Evolutionary conservation across 2,888 invertebrate genomes (phyloP), one percentile per base, ranked within the genome.

Genomic region (Heliconius sara): DNA sequence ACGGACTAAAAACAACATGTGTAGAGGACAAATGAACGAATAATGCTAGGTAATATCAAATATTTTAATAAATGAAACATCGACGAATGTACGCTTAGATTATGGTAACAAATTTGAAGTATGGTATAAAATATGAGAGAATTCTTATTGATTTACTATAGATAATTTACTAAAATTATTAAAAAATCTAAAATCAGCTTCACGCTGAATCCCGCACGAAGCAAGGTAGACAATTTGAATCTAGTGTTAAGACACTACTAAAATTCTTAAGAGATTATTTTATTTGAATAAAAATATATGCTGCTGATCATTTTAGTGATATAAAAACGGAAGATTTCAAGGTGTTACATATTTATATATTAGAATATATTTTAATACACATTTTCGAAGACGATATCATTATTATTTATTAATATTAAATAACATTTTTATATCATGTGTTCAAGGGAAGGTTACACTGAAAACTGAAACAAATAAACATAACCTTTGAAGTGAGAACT

Each of bases 381-480:
- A n/a, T 60, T 73, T 73, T n/a, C 39, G n/a, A 60, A 60, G 9
- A 60, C 39, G 9, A 73, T 60, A 73, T 57, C 7, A 39, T 71
- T 57, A 25, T 60, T 67, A 72, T 76, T 81, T 79, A 77, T 76
- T 77, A 71, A 70, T 73, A 73, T 76, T 63, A 27, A 81, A 71
- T 47, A 68, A 77, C 70, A 43, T 77, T 82, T 81, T 82, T 80
- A 79, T 80, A 79, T 76, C 66, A 60, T 84, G 81, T 79, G 80
- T 86, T 88, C 92, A 91, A 92, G 92, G 91, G 88, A 92, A 92
- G 92, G 92, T 85, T 90, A 78, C 80, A 84, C 84, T 79, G 76
- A 84, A 85, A 85, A 84, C 84, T 81, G 82, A 81, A 82, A 84
- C 83, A 84, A 79, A 79, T 77, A 81, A 84, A 85, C 83, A 83